These are phyloP conservation scores for Beris chalybata DNA, from an alignment of 2,888 invertebrate species.

Conservation along the genomic window DNA sequence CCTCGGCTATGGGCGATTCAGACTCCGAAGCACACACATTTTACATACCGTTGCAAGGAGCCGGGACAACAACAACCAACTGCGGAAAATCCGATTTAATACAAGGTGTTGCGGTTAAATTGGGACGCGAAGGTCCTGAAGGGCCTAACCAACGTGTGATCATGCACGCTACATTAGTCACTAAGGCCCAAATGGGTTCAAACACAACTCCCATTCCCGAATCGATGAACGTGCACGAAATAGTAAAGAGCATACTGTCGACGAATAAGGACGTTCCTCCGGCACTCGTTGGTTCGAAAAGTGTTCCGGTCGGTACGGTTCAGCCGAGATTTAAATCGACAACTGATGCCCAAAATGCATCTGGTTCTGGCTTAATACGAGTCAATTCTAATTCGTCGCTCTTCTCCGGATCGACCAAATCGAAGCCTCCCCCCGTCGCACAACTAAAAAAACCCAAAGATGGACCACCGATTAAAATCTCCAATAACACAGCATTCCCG, in stretches of 20 bases:
- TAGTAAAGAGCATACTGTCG: slow-evolving; percentile 53
- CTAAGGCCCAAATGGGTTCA: slow-evolving; percentile 60
- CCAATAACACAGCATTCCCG: slow-evolving; percentile 58
- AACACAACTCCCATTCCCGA: slow-evolving; percentile 54
- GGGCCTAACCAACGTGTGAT: slow-evolving; percentile 65
- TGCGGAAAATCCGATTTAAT: slow-evolving; percentile 56
- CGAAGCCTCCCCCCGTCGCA: slow-evolving; percentile 47
- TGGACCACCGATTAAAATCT: slow-evolving; percentile 54
- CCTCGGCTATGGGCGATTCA: slow-evolving; percentile 56
- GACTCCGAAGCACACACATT: slow-evolving; percentile 63
- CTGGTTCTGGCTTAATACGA: slow-evolving; percentile 45
- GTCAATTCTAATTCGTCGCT: slow-evolving; percentile 55
- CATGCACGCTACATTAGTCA: slow-evolving; percentile 66
- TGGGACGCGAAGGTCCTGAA: slow-evolving; percentile 65
- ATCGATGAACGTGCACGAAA: slow-evolving; percentile 53
- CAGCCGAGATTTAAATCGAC: slow-evolving; percentile 58
- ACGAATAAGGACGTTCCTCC: slow-evolving; percentile 40
- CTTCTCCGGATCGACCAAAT: slow-evolving; percentile 54
- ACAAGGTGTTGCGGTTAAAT: slow-evolving; percentile 66
- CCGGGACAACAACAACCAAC: slow-evolving; percentile 48
- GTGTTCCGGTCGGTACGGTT: slow-evolving; percentile 60
- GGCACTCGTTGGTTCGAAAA: slow-evolving; percentile 42
- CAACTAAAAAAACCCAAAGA: slow-evolving; percentile 53
- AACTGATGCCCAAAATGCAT: slow-evolving; percentile 35
- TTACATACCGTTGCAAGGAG: slow-evolving; percentile 65